Evolutionary conservation across 2,113 vertebrate species (phyloP).

Genomic region (Isichthys henryi): DNA sequence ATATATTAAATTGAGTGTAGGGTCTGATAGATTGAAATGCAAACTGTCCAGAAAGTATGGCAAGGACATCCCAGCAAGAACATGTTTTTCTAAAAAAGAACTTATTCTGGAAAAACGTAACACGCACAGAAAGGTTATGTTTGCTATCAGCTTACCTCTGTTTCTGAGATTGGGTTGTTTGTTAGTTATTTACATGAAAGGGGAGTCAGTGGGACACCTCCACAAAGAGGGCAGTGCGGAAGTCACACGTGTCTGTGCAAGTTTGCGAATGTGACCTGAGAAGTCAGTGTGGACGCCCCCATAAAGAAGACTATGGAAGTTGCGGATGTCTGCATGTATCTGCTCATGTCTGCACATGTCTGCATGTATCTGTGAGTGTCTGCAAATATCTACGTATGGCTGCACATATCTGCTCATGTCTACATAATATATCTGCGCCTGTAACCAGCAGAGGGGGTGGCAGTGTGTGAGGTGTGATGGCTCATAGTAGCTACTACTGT

Average conservation of each 20-base stretch:
- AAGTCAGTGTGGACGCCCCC: too few relatives aligned
- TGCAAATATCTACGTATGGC: too few relatives aligned
- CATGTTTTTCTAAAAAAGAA: background rate
- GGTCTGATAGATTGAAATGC: background rate
- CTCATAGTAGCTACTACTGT: too few relatives aligned
- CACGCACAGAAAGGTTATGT: background rate
- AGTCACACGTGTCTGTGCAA: background rate
- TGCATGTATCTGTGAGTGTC: too few relatives aligned
- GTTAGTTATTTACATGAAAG: background rate
- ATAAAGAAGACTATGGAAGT: too few relatives aligned
- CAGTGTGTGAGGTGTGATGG: too few relatives aligned
- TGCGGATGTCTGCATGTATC: too few relatives aligned
- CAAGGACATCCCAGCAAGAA: background rate
- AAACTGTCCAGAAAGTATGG: background rate
- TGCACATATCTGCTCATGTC: too few relatives aligned
- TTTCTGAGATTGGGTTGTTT: background rate
- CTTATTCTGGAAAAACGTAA: background rate
- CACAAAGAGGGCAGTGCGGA: background rate
- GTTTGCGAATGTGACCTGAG: too few relatives aligned
- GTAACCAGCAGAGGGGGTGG: too few relatives aligned
- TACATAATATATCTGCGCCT: too few relatives aligned
- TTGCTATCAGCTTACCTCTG: background rate
- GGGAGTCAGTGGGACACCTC: background rate
- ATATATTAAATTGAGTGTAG: background rate
- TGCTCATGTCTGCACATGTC: too few relatives aligned